Evolutionary conservation across 64 coral and sea anemone species (phyloP).

Genomic region (Dendrophyllia cribrosa): DNA sequence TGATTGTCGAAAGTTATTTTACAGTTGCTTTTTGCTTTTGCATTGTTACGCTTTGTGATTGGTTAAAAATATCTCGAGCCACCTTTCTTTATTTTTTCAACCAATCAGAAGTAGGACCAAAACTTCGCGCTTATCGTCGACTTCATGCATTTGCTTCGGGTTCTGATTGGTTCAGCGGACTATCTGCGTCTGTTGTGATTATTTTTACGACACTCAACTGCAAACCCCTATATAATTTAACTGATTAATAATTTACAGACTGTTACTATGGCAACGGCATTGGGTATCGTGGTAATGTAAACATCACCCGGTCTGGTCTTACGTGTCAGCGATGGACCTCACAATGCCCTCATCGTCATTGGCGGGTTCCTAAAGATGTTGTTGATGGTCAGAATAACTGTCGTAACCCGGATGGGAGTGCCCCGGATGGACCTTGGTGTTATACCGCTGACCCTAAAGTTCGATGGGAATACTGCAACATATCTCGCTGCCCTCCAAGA

Average conservation of each 20-base stretch:
- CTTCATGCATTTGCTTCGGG: no score
- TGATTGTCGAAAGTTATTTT: no score
- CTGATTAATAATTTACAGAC: background rate
- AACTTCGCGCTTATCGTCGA: no score
- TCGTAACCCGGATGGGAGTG: constrained; percentile 48
- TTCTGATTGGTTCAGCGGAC: no score
- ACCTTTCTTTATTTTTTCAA: no score
- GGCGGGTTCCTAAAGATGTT: constrained; percentile 15
- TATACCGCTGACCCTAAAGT: constrained; percentile 39
- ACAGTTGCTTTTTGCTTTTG: no score
- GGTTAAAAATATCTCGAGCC: no score
- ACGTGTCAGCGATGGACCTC: constrained; percentile 44
- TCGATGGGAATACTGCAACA: constrained; percentile 63
- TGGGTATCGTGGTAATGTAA: constrained; percentile 64
- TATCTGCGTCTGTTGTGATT: no score
- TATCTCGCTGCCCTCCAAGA: constrained; percentile 30
- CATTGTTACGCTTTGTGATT: no score
- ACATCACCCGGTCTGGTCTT: constrained; percentile 39
- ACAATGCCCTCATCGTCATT: constrained; percentile 66
- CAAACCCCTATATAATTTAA: no score
- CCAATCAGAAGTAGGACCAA: no score
- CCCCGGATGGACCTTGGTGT: constrained; percentile 61
- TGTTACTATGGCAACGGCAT: constrained; percentile 65
- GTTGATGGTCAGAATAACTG: constrained; percentile 28
- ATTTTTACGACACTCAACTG: no score